These are phyloP conservation scores for Cyclargus thomasi DNA, from an alignment of 1,140 invertebrate species.

Conservation along the genomic window DNA sequence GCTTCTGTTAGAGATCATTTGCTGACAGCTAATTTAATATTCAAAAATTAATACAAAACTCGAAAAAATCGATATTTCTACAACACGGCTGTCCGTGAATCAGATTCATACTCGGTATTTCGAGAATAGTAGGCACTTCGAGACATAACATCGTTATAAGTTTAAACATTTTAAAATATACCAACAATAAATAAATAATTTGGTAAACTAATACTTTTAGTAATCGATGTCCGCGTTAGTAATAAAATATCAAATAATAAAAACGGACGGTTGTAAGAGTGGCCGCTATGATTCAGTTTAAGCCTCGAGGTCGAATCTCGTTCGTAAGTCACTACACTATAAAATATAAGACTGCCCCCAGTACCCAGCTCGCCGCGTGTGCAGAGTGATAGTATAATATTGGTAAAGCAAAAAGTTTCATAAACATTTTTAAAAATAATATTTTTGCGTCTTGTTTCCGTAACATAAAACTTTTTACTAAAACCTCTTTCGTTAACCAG, in stretches of 20 bases:
- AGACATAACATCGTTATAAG: neutral
- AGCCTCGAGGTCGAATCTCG: slow-evolving; percentile 11
- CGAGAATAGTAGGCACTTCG: neutral
- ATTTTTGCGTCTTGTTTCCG: neutral
- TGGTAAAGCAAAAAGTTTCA: slow-evolving; percentile 1
- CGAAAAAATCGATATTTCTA: neutral
- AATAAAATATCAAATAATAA: slow-evolving; percentile 30
- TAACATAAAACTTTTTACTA: neutral
- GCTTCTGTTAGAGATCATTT: slow-evolving; percentile 10
- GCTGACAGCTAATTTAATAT: neutral
- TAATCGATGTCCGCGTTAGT: slow-evolving; percentile 48
- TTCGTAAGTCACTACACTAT: neutral
- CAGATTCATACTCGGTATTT: neutral
- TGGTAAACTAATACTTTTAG: slow-evolving; percentile 69
- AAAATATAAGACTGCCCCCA: slow-evolving; percentile 1
- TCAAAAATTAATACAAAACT: neutral
- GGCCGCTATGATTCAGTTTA: slow-evolving; percentile 10
- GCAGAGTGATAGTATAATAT: neutral
- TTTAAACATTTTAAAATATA: neutral
- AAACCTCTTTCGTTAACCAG: neutral
- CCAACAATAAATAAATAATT: slow-evolving; percentile 55
- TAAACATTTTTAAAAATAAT: neutral
- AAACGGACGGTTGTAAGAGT: slow-evolving; percentile 37
- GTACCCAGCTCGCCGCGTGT: slow-evolving; percentile 2
- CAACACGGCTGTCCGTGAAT: too few species aligned